Conservation (phyloP, 2,113 vertebrate species). For the Sphyrna mokarran region DNA sequence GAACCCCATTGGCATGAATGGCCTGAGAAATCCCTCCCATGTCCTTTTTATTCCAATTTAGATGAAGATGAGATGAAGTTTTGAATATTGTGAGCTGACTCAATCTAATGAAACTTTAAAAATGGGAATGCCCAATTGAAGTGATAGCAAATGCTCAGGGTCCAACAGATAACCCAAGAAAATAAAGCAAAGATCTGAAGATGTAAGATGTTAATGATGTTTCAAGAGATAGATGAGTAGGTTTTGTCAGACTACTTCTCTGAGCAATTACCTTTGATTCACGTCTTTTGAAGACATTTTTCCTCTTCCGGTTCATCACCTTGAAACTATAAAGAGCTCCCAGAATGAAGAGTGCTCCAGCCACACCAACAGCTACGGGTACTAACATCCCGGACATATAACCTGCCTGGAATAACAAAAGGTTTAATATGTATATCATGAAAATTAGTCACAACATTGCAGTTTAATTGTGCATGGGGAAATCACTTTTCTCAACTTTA, state of each 20-base stretch:
- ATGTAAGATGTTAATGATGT: background rate
- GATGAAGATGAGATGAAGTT: background rate
- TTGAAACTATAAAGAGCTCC: conserved; percentile 90
- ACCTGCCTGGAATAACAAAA: conserved; percentile 64
- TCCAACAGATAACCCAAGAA: background rate
- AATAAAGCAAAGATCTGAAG: background rate
- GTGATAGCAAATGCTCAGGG: background rate
- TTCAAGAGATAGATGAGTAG: background rate
- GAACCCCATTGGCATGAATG: too few relatives aligned
- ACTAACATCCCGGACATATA: conserved; percentile 96
- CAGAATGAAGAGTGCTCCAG: conserved; percentile 84
- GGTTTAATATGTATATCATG: background rate
- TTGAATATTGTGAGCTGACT: background rate
- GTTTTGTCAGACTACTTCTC: background rate
- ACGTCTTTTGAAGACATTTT: conserved; percentile 84
- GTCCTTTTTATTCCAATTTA: background rate
- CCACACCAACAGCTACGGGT: conserved; percentile 86
- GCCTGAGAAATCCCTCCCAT: too few relatives aligned
- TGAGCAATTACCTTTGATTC: conserved; percentile 76
- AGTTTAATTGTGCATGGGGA: background rate
- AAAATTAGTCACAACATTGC: background rate
- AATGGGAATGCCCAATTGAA: background rate
- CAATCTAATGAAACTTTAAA: background rate
- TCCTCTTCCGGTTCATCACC: conserved; percentile 83
- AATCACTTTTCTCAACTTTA: background rate